A percentile compares a stretch with the other conserved stretches of the same genome.
These are phyloP conservation scores for Periophthalmodon schlosseri DNA, from an alignment of 2,113 vertebrate genomes.

Conservation along the genomic window DNA sequence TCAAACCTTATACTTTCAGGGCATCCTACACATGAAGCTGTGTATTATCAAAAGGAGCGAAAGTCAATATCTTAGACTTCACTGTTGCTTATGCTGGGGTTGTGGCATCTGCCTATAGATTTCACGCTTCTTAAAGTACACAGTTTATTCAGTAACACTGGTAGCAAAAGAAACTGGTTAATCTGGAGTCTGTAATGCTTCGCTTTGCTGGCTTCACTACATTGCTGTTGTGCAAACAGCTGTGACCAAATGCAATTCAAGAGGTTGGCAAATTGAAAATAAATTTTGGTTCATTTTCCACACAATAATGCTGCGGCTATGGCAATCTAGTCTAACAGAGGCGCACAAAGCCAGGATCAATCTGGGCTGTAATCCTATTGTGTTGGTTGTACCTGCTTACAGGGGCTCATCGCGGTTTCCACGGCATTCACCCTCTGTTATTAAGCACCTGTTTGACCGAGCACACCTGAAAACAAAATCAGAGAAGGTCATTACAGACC, in stretches of 20 bases:
- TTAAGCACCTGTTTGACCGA: constrained; percentile 72
- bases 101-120: background rate
- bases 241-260: constrained; percentile 51
- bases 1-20: too few relatives aligned
- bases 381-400: constrained; percentile 67
- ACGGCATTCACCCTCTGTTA: constrained; percentile 53
- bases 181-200: constrained; percentile 42
- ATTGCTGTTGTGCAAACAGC: constrained; percentile 24
- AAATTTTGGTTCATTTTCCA: constrained; percentile 68
- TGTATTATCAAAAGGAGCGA: background rate
- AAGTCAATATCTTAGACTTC: background rate
- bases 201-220: constrained; percentile 8
- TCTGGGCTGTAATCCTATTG: constrained; percentile 65
- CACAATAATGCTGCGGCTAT: constrained; percentile 56
- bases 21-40: background rate
- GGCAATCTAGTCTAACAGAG: constrained; percentile 66
- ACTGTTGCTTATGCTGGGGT: background rate
- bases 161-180: constrained; percentile 21
- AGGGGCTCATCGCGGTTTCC: constrained; percentile 55
- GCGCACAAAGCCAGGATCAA: constrained; percentile 69
- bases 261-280: constrained; percentile 62
- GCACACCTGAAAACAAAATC: constrained; percentile 62
- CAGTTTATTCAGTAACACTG: background rate
- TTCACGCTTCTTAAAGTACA: background rate
- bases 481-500: constrained; percentile 50